Evolutionary conservation across 2,888 invertebrate genomes (phyloP).

Genomic region (Agrochola lota): DNA sequence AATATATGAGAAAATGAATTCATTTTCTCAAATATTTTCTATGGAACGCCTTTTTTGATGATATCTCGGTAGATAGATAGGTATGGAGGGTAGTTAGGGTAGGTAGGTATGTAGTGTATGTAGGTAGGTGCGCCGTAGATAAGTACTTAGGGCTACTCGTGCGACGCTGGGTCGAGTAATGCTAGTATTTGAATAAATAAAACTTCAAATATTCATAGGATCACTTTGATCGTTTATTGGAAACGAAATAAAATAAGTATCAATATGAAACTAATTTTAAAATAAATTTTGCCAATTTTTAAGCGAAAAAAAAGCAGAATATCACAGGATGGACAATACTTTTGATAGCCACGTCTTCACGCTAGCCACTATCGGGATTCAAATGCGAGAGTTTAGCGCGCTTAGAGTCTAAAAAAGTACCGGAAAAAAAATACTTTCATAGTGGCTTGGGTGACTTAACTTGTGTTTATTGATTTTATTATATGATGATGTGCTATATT

Average conservation of each 20-base stretch:
- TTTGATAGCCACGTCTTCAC: slow-evolving; percentile 16
- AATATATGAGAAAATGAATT: too few relatives aligned
- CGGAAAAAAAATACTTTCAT: too few relatives aligned
- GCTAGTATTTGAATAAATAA: slow-evolving; percentile 19
- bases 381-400: not conserved
- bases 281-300: slow-evolving; percentile 63
- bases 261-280: slow-evolving; percentile 57
- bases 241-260: slow-evolving; percentile 49
- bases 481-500: not conserved
- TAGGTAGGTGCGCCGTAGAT: too few relatives aligned
- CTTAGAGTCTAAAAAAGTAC: too few relatives aligned
- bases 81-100: too few relatives aligned
- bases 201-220: slow-evolving; percentile 38
- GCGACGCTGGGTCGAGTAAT: too few relatives aligned
- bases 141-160: too few relatives aligned
- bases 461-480: not conserved
- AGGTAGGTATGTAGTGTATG: too few relatives aligned
- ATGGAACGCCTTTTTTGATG: too few relatives aligned
- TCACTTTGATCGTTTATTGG: slow-evolving; percentile 70
- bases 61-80: too few relatives aligned
- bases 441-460: not conserved
- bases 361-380: not conserved
- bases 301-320: slow-evolving; percentile 39
- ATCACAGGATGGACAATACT: slow-evolving; percentile 62
- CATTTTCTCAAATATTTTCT: too few relatives aligned